These are phyloP conservation scores for Dendroctonus ponderosae DNA, from an alignment of 1,140 invertebrate genomes.

Conservation along the genomic window DNA sequence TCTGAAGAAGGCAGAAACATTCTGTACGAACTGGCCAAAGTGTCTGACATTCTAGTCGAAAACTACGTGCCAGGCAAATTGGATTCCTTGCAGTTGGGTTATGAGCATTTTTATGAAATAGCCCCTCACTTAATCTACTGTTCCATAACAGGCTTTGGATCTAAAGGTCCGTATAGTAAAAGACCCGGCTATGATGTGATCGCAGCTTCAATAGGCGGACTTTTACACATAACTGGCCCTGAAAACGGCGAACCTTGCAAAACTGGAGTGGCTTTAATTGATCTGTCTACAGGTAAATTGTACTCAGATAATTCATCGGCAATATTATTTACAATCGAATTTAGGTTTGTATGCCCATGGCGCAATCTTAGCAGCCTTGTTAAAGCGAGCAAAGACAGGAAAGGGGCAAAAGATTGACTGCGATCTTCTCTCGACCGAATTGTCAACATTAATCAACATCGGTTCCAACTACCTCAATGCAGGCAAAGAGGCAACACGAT, in stretches of 20 bases:
- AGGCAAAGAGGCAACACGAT: slow-evolving; percentile 70
- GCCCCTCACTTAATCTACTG: slow-evolving; percentile 89
- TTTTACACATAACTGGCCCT: slow-evolving; percentile 87
- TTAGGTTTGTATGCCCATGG: slow-evolving; percentile 88
- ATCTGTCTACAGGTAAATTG: slow-evolving; percentile 69
- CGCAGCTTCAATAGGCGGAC: slow-evolving; percentile 86
- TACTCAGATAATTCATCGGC: neutral
- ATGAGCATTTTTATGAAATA: slow-evolving; percentile 67
- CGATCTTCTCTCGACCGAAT: slow-evolving; percentile 89
- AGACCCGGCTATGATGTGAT: slow-evolving; percentile 95
- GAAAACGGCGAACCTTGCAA: slow-evolving; percentile 84
- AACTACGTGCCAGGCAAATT: slow-evolving; percentile 94
- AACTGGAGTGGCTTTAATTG: slow-evolving; percentile 89
- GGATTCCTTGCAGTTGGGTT: slow-evolving; percentile 74
- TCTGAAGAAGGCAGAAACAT: slow-evolving; percentile 67
- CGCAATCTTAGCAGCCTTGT: slow-evolving; percentile 89
- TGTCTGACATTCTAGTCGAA: slow-evolving; percentile 88
- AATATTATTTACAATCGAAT: neutral
- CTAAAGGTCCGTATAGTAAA: slow-evolving; percentile 77
- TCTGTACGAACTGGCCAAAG: slow-evolving; percentile 68
- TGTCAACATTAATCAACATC: slow-evolving; percentile 85
- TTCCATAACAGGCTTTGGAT: slow-evolving; percentile 91
- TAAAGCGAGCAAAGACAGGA: slow-evolving; percentile 75
- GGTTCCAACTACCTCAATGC: slow-evolving; percentile 90
- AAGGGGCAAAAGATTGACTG: slow-evolving; percentile 91